Conservation (phyloP, 2,797 vertebrate genomes). For the Ficedula albicollis region DNA sequence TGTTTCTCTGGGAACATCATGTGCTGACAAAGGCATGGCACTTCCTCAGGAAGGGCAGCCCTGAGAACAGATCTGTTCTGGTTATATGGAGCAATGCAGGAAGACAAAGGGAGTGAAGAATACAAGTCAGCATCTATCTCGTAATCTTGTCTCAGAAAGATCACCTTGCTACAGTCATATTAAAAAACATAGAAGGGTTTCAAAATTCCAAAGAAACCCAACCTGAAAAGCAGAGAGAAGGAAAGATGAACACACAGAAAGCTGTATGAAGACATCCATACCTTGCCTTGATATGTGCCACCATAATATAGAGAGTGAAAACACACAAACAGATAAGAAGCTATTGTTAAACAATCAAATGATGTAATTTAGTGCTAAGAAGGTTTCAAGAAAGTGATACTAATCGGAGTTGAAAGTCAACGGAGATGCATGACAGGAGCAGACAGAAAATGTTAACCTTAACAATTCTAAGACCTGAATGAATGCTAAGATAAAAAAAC, state of each 20-base stretch:
- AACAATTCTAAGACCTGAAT: neutral
- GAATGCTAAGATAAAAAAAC: neutral
- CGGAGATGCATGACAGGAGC: neutral
- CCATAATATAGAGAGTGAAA: neutral
- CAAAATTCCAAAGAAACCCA: neutral
- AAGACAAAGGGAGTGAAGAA: neutral
- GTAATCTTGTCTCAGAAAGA: neutral
- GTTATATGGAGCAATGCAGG: neutral
- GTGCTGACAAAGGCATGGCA: neutral
- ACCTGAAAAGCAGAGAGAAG: neutral
- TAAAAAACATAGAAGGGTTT: neutral
- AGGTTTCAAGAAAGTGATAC: neutral
- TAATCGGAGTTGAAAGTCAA: neutral
- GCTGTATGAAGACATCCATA: rapidly evolving
- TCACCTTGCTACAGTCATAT: neutral
- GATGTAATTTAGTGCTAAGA: neutral
- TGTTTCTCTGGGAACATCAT: rapidly evolving
- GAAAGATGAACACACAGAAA: neutral
- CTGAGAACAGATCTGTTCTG: neutral
- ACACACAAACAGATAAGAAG: neutral
- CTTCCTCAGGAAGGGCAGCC: neutral
- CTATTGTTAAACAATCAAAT: neutral
- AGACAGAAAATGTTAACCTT: neutral
- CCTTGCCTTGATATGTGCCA: neutral
- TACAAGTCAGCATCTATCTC: rapidly evolving